Conservation (phyloP, 2,888 invertebrate species). For the Agrypnus murinus region DNA sequence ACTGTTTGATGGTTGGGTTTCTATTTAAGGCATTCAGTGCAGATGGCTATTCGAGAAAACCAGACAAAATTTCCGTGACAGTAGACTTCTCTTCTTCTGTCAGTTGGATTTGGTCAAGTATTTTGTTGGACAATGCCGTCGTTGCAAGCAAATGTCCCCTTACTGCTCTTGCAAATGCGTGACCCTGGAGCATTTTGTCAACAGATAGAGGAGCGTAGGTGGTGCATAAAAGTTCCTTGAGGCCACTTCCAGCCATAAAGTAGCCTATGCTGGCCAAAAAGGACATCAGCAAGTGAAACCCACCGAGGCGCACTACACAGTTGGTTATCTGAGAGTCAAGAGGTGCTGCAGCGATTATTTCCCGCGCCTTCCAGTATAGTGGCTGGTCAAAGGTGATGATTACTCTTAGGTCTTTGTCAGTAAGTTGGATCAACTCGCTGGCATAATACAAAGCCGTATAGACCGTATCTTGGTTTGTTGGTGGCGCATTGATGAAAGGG, state of each 20-base stretch:
- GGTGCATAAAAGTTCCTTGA: constrained; percentile 56
- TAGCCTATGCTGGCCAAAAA: constrained; percentile 58
- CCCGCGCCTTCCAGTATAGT: constrained; percentile 59
- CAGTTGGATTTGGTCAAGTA: not conserved
- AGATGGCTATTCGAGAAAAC: too few relatives aligned
- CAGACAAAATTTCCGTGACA: not conserved
- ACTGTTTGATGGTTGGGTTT: too few relatives aligned
- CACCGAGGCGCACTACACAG: constrained; percentile 58
- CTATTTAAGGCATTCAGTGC: too few relatives aligned
- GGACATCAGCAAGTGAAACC: constrained; percentile 62
- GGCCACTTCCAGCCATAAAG: constrained; percentile 54
- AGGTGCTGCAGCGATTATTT: constrained; percentile 56
- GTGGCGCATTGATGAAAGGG: too few relatives aligned
- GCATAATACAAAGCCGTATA: too few relatives aligned
- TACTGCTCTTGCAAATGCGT: constrained; percentile 58
- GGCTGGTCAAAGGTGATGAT: constrained; percentile 59
- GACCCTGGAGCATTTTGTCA: constrained; percentile 44
- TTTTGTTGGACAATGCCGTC: not conserved
- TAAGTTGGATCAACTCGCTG: too few relatives aligned
- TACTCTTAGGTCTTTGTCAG: constrained; percentile 41
- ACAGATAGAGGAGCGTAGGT: constrained; percentile 58
- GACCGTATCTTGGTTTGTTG: too few relatives aligned
- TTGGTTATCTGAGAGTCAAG: constrained; percentile 43
- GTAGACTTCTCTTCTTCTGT: not conserved
- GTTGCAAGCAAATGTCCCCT: constrained; percentile 43